phyloP scores from a whole-genome alignment of 2,113 vertebrate species.

The Heterocephalus glaber region DNA sequence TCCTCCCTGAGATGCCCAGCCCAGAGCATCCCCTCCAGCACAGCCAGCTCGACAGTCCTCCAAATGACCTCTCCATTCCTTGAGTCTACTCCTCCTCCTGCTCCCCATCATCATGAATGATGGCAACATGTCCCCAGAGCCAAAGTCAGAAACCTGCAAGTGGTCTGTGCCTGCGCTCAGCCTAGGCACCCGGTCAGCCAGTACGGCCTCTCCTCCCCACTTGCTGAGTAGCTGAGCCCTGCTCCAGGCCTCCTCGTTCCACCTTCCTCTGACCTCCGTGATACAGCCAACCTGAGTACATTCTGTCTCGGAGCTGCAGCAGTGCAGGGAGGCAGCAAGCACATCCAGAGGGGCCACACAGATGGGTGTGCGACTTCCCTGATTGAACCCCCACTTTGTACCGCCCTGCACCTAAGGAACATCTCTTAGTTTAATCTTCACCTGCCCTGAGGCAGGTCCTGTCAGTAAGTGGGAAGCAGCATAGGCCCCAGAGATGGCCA shows the following conservation, averaged over 20 bases:
- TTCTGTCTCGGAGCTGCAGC: neutral
- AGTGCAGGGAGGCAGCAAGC: neutral
- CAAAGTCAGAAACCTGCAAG: neutral
- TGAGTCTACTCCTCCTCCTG: neutral
- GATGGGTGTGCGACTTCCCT: neutral
- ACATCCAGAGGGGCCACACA: neutral
- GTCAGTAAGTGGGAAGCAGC: neutral
- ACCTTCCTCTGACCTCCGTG: neutral
- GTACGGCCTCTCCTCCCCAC: neutral
- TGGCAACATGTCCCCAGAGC: neutral
- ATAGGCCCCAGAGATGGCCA: fast-evolving
- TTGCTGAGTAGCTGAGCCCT: neutral
- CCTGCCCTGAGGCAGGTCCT: neutral
- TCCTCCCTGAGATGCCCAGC: too few relatives aligned
- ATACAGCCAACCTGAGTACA: too few relatives aligned
- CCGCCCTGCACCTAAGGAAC: too few relatives aligned
- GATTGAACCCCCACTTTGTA: neutral
- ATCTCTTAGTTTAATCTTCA: neutral
- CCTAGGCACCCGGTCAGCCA: neutral
- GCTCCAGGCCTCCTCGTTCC: neutral
- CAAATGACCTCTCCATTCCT: neutral
- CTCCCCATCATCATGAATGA: neutral
- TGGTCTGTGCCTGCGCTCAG: too few relatives aligned
- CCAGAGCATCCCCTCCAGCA: neutral
- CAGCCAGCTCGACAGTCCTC: neutral